These are phyloP conservation scores for Cydia strobilella DNA, from an alignment of 1,140 invertebrate genomes.

Conservation along the genomic window DNA sequence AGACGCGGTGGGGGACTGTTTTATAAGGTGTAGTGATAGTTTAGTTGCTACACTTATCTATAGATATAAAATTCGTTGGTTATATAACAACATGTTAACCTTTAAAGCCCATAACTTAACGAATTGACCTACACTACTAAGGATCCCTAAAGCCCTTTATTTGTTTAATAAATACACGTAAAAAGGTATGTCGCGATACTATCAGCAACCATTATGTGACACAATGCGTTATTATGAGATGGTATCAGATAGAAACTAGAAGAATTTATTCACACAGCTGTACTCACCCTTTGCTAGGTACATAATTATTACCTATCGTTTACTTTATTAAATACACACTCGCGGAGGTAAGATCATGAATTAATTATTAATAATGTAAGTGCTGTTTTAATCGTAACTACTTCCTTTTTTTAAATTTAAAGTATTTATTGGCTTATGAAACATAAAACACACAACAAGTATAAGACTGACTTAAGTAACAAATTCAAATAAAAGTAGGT, in stretches of 20 bases:
- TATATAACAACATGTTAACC: too few species aligned
- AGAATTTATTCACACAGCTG: conserved; percentile 12
- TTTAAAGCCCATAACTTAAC: not conserved
- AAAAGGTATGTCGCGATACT: conserved; percentile 20
- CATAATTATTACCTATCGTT: not conserved
- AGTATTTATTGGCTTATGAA: too few species aligned
- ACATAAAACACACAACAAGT: too few species aligned
- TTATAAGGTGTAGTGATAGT: too few species aligned
- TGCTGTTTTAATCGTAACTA: too few species aligned
- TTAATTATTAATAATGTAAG: not conserved
- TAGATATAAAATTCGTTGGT: not conserved
- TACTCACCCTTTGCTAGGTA: not conserved
- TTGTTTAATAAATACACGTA: conserved; percentile 26
- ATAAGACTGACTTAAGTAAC: too few species aligned
- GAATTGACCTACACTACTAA: not conserved
- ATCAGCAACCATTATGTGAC: conserved; percentile 19
- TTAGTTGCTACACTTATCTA: too few species aligned
- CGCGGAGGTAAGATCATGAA: not conserved
- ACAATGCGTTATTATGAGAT: conserved; percentile 1
- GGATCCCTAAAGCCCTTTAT: conserved; percentile 17
- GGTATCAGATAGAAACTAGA: conserved; percentile 13
- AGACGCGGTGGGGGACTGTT: too few species aligned
- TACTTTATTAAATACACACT: not conserved
- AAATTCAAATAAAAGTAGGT: too few species aligned
- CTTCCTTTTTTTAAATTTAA: too few species aligned